Evolutionary conservation across 2,113 vertebrate species (phyloP).

Genomic region (Amia ocellicauda): DNA sequence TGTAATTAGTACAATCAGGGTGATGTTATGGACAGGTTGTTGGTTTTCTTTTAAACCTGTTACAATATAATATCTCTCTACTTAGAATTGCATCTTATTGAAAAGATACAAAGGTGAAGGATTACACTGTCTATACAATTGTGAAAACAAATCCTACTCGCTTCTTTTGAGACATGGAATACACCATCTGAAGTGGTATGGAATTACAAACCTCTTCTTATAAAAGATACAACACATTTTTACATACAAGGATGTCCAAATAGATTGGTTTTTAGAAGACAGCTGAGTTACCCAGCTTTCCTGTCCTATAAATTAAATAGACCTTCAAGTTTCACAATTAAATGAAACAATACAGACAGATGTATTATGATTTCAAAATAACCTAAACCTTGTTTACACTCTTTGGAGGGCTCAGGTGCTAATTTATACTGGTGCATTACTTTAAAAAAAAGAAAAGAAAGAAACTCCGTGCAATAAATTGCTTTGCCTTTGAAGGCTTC

Average conservation of each 20-base stretch:
- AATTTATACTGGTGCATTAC: constrained; percentile 52
- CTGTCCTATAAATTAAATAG: constrained; percentile 3
- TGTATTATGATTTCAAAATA: constrained; percentile 37
- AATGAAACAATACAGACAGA: constrained; percentile 48
- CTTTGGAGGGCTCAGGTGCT: constrained; percentile 54
- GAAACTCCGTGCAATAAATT: constrained; percentile 42
- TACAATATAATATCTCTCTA: no score
- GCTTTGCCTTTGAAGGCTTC: constrained; percentile 19
- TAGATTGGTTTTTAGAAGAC: constrained; percentile 18
- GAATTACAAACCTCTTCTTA: constrained; percentile 7
- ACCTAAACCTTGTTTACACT: constrained; percentile 28
- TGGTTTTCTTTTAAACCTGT: no score
- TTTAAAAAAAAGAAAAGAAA: no score
- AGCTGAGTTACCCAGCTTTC: neutral
- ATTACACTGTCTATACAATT: neutral
- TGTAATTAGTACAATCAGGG: no score
- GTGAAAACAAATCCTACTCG: neutral
- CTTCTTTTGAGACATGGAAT: neutral
- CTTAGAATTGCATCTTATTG: neutral
- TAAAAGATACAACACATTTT: constrained; percentile 5
- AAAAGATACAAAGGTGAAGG: neutral
- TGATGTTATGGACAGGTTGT: no score
- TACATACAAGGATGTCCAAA: constrained; percentile 9
- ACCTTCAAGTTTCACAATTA: constrained; percentile 34
- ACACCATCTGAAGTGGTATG: neutral